These are phyloP conservation scores for Drosophila varians DNA, from an alignment of 1,140 invertebrate genomes.

Conservation along the genomic window DNA sequence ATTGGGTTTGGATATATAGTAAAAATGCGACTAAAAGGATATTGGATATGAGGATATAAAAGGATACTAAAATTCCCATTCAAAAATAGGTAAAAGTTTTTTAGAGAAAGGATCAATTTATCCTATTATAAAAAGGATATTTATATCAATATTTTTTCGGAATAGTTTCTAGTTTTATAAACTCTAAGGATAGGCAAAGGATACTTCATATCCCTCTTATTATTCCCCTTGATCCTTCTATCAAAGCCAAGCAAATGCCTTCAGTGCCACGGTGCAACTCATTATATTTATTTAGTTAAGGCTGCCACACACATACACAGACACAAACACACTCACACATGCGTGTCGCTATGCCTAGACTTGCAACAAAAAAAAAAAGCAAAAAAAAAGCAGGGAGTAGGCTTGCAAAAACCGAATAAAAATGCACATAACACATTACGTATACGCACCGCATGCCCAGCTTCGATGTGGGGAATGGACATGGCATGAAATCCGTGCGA, in stretches of 20 bases:
- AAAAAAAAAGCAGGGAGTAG: not conserved
- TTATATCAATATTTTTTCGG: no score
- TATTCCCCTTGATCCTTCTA: no score
- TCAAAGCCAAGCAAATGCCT: not conserved
- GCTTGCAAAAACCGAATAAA: conserved; percentile 8
- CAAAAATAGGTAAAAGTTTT: no score
- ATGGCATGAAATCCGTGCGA: not conserved
- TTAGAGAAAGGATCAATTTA: no score
- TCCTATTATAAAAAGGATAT: no score
- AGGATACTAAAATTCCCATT: not conserved
- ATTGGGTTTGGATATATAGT: conserved; percentile 7
- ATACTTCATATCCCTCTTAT: no score
- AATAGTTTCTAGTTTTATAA: not conserved
- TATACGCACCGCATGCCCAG: conserved; percentile 59
- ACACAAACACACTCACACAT: conserved; percentile 16
- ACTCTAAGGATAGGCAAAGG: not conserved
- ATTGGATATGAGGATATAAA: not conserved
- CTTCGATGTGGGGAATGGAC: conserved; percentile 5
- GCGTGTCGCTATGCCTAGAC: conserved; percentile 29
- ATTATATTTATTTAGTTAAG: conserved; percentile 80
- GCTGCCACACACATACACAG: conserved; percentile 27
- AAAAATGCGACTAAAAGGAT: not conserved
- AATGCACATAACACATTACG: conserved; percentile 59
- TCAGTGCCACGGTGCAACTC: conserved; percentile 55
- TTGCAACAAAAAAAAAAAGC: conserved; percentile 1